Percentiles rank a stretch among this genome's conserved stretches.
These are phyloP conservation scores for Corbicula japonica DNA, from an alignment of 2,888 invertebrate genomes.

Conservation along the genomic window DNA sequence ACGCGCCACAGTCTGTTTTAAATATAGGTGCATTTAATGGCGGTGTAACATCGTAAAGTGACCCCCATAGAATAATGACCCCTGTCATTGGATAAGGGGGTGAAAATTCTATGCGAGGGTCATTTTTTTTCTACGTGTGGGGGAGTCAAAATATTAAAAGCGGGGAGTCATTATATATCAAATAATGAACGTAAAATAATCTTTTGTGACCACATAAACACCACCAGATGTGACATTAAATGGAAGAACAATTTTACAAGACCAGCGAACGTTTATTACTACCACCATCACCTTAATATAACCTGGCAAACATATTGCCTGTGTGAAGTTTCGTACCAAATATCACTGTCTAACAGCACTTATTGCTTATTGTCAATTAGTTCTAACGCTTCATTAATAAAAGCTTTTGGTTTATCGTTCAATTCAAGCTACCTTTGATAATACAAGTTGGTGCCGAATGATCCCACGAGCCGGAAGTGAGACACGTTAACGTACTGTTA, in stretches of 20 bases:
- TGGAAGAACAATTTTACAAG: no score
- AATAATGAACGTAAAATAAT: neutral
- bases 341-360: no score
- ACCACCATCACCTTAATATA: no score
- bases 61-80: no score
- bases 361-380: no score
- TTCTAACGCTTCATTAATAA: neutral
- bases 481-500: neutral
- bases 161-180: neutral
- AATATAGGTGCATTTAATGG: neutral
- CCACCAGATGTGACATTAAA: no score
- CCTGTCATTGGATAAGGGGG: no score
- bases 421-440: neutral
- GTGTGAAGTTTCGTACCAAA: no score
- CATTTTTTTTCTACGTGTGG: neutral
- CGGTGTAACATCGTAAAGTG: neutral
- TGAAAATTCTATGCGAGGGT: no score
- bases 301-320: no score
- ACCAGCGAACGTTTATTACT: no score
- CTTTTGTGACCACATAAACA: no score
- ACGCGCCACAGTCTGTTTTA: conserved; percentile 12
- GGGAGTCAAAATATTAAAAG: neutral
- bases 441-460: neutral
- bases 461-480: neutral
- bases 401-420: neutral